These are phyloP conservation scores for Dynastes tityus DNA, from an alignment of 2,888 invertebrate genomes.

Conservation along the genomic window DNA sequence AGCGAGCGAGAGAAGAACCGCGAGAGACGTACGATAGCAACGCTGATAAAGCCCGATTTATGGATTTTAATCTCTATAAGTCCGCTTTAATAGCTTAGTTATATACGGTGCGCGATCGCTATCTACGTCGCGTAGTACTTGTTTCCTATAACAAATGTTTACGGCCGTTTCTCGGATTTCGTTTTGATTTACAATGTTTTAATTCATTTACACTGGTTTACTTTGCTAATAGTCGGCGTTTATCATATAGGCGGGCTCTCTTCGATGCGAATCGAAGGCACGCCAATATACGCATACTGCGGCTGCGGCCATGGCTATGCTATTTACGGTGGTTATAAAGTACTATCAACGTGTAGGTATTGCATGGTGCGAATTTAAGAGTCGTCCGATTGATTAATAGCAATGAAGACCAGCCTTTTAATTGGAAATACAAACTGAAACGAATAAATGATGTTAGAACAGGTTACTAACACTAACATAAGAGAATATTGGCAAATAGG, in stretches of 20 bases:
- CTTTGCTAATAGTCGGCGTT: constrained; percentile 48
- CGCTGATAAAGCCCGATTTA: constrained; percentile 57
- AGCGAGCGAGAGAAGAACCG: constrained; percentile 14
- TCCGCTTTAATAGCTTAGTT: constrained; percentile 53
- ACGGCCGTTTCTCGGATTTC: constrained; percentile 47
- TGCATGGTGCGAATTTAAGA: no score
- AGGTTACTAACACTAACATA: no score
- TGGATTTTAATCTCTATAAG: constrained; percentile 57
- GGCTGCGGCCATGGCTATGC: no score
- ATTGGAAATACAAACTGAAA: no score
- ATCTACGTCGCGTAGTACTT: constrained; percentile 45
- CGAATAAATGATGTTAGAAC: no score
- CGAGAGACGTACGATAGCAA: constrained; percentile 51
- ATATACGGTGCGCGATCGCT: constrained; percentile 50
- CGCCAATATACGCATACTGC: no score
- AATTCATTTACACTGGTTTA: constrained; percentile 51
- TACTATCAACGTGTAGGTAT: no score
- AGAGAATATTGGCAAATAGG: no score
- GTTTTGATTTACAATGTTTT: constrained; percentile 48
- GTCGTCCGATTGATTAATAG: no score
- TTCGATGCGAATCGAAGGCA: constrained; percentile 15
- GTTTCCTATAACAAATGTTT: constrained; percentile 45
- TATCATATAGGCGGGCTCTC: constrained; percentile 33
- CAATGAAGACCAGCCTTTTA: no score
- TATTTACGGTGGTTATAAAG: no score